Conservation (phyloP, 1,140 invertebrate species). For the Drosophila sucinea region DNA sequence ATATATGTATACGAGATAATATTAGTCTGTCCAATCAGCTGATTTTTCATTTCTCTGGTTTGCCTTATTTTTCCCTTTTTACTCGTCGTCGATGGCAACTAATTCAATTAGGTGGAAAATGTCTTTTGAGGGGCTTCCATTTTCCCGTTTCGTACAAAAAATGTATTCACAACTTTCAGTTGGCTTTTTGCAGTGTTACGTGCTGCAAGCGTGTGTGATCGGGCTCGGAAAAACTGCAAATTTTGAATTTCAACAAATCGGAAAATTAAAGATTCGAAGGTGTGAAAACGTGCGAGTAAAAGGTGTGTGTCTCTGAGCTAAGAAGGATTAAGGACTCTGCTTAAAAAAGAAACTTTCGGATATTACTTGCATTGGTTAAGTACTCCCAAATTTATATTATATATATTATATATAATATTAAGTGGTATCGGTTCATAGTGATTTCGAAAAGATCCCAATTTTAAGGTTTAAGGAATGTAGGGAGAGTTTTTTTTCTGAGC, state of each 20-base stretch:
- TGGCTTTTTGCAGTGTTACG: slow-evolving; percentile 74
- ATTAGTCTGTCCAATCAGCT: slow-evolving; percentile 75
- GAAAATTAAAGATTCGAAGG: slow-evolving; percentile 3
- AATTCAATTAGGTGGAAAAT: slow-evolving; percentile 69
- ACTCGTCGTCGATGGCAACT: slow-evolving; percentile 39
- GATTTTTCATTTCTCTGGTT: slow-evolving; percentile 59
- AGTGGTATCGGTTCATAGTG: too few species aligned
- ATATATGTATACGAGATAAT: slow-evolving; percentile 20
- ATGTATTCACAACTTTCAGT: slow-evolving; percentile 72
- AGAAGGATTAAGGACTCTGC: slow-evolving; percentile 29
- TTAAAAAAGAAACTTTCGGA: not conserved
- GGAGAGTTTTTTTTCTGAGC: too few species aligned
- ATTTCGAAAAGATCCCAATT: too few species aligned
- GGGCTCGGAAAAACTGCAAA: slow-evolving; percentile 38
- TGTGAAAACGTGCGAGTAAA: not conserved
- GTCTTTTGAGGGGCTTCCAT: slow-evolving; percentile 62
- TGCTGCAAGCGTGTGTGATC: slow-evolving; percentile 72
- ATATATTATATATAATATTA: too few species aligned
- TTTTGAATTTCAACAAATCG: slow-evolving; percentile 12
- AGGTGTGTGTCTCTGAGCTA: slow-evolving; percentile 27
- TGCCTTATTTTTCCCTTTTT: slow-evolving; percentile 6
- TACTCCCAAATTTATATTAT: too few species aligned
- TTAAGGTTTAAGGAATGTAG: too few species aligned
- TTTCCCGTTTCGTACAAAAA: slow-evolving; percentile 43
- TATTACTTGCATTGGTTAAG: not conserved